These are phyloP conservation scores for Actinopyga echinites DNA, from an alignment of 53 echinoderm and acorn worm species.

Conservation along the genomic window DNA sequence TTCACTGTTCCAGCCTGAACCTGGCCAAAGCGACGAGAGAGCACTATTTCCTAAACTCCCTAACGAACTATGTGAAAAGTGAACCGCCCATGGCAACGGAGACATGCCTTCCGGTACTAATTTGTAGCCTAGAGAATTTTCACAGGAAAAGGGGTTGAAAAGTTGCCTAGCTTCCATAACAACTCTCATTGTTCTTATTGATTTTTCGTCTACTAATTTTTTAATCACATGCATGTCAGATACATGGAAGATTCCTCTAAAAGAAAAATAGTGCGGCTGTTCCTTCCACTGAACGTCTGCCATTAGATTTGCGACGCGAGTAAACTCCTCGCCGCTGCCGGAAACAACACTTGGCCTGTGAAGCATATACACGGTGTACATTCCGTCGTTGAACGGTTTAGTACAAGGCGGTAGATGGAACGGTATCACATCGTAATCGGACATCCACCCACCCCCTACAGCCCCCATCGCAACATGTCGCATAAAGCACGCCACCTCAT, in stretches of 20 bases:
- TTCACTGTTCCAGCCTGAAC: too few relatives aligned
- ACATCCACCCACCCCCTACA: constrained; percentile 14
- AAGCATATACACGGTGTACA: background rate
- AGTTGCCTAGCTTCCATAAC: too few relatives aligned
- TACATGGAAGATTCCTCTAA: background rate
- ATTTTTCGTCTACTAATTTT: background rate
- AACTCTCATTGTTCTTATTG: too few relatives aligned
- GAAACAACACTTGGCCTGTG: background rate
- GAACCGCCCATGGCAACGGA: too few relatives aligned
- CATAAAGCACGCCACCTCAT: constrained; percentile 11
- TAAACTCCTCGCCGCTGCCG: background rate
- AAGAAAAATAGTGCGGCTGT: background rate
- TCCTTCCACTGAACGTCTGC: background rate
- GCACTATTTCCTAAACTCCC: too few relatives aligned
- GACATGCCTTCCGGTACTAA: too few relatives aligned
- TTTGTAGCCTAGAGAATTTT: too few relatives aligned
- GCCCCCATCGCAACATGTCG: constrained; percentile 17
- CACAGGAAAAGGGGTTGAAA: too few relatives aligned
- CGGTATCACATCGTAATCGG: constrained; percentile 9
- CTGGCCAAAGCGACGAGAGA: too few relatives aligned
- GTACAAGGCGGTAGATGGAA: background rate
- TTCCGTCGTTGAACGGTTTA: background rate
- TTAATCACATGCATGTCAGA: background rate
- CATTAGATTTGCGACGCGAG: background rate
- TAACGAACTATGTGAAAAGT: too few relatives aligned